Conservation (phyloP, 1,140 invertebrate genomes). For the Drosophila sulfurigaster region DNA sequence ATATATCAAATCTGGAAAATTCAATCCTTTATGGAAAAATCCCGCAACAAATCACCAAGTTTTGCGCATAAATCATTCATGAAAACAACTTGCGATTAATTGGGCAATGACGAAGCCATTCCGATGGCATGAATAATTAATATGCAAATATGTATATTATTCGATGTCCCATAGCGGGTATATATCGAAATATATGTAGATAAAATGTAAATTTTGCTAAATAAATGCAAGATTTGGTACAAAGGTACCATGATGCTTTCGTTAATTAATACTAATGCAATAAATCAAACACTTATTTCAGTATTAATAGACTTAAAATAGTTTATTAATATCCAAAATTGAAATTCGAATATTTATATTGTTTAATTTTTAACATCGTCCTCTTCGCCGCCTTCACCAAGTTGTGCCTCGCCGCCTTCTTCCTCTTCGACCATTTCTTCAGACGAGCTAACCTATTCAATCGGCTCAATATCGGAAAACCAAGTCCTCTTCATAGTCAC, state of each 20-base stretch:
- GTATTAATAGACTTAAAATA: too few species aligned
- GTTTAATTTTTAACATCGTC: slow-evolving; percentile 51
- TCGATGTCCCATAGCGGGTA: too few species aligned
- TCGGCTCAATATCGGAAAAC: slow-evolving; percentile 74
- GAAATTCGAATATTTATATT: not conserved
- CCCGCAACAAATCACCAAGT: not conserved
- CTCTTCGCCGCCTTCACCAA: slow-evolving; percentile 51
- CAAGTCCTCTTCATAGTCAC: slow-evolving; percentile 61
- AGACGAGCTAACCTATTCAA: slow-evolving; percentile 68
- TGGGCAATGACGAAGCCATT: not conserved
- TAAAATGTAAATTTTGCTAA: too few species aligned
- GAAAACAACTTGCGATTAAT: slow-evolving; percentile 11
- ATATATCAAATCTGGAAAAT: not conserved
- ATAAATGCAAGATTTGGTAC: too few species aligned
- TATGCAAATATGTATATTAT: too few species aligned
- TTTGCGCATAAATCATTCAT: slow-evolving; percentile 1
- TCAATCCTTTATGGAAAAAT: not conserved
- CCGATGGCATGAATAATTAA: slow-evolving; percentile 4
- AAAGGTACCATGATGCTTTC: too few species aligned
- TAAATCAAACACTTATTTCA: too few species aligned
- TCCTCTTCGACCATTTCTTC: slow-evolving; percentile 78
- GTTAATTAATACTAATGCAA: too few species aligned
- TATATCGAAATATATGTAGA: too few species aligned
- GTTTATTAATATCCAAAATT: slow-evolving; percentile 2
- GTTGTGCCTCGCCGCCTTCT: slow-evolving; percentile 60